A percentile compares a stretch with the other conserved stretches of the same genome.
phyloP scores from a whole-genome alignment of 2,113 vertebrate genomes.

The Blennius ocellaris region DNA sequence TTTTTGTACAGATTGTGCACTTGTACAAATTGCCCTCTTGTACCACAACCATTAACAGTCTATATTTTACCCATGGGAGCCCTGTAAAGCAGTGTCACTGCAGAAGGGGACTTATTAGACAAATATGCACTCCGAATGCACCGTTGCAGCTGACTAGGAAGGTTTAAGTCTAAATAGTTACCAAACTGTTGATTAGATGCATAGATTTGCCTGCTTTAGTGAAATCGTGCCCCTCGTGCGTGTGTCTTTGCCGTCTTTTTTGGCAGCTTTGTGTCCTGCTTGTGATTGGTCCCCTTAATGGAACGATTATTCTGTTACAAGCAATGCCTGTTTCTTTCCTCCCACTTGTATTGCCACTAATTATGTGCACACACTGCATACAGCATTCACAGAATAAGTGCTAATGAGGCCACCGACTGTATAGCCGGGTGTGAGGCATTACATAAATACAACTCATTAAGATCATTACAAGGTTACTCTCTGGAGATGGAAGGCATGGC shows the following conservation, averaged over 20 bases:
- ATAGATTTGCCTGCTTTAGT: neutral
- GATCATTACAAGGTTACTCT: conserved; percentile 57
- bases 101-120: conserved; percentile 51
- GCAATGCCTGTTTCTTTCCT: neutral
- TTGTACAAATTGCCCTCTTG: conserved; percentile 63
- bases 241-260: neutral
- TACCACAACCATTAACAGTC: conserved; percentile 62
- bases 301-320: conserved; percentile 46
- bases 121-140: conserved; percentile 51
- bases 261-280: conserved; percentile 10
- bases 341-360: conserved; percentile 41
- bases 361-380: conserved; percentile 64
- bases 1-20: conserved; percentile 39
- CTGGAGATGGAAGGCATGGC: conserved; percentile 25
- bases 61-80: conserved; percentile 62
- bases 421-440: conserved; percentile 56
- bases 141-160: conserved; percentile 39
- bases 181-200: conserved; percentile 55
- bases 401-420: conserved; percentile 75
- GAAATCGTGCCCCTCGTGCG: conserved; percentile 11
- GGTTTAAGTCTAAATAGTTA: conserved; percentile 21
- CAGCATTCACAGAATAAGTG: conserved; percentile 61
- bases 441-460: conserved; percentile 71
- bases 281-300: conserved; percentile 39
- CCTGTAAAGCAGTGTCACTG: conserved; percentile 34